Evolutionary conservation across 2,113 vertebrate genomes (phyloP), one percentile per base, ranked within the genome.

Genomic region (Meriones unguiculatus): DNA sequence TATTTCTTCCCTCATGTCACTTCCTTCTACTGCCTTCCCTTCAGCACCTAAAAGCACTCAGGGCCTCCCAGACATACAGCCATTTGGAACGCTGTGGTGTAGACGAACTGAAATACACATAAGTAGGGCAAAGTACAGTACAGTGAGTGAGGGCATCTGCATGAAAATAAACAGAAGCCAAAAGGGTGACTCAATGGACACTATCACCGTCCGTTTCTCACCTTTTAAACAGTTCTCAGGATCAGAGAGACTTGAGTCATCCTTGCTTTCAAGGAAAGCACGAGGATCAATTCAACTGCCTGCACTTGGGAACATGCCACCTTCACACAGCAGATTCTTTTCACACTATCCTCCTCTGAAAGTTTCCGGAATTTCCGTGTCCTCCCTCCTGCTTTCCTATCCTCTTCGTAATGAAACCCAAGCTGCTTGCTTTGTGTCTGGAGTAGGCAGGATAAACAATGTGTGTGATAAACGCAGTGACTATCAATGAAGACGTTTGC

Each of bases 401-500:
- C 7, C 38, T 17, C 30, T 25, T 12, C 32, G 1, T 89, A 64
- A 72, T 93, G 85, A 93, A 69, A 8, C 64, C 84, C 13, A 86
- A 97, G 92, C 72, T 69, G 41, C 38, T 35, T 88, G 10, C 38
- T 91, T 90, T 82, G 64, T 77, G 84, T 89, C 50, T 30, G 17
- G 67, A 80, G 1, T 78, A 89, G 86, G 77, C 0, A 65, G 15
- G 35, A 17, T 73, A 81, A 87, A 2, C 59, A 59, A 32, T 93
- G 15, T 78, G 62, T 89, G 1, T 95, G 87, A 88, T 93, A 94
- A 91, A 94, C 89, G 22, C 89, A 92, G 67, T 82, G 73, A 50
- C 52, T n/a, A 14, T 57, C 93, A 69, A 82, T 76, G 52, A 30
- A 92, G 96, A 91, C 73, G 85, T 78, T 89, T 87, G 52, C 38